These are phyloP conservation scores for Oligia fasciuncula DNA, from an alignment of 2,888 invertebrate genomes.

Conservation along the genomic window DNA sequence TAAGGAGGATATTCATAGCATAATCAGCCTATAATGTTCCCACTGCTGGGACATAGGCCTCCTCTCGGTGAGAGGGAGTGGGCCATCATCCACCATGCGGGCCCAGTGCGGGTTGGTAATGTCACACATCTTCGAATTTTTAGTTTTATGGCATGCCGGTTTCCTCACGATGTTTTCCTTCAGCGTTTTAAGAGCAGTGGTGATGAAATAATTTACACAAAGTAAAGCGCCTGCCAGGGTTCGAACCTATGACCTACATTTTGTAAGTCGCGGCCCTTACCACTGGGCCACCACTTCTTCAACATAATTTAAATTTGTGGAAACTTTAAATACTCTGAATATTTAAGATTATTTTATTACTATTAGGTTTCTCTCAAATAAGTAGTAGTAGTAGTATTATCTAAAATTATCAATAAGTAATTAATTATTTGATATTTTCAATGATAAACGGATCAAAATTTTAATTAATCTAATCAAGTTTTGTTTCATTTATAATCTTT, in stretches of 20 bases:
- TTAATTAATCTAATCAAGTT: constrained; percentile 25
- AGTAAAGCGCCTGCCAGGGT: neutral
- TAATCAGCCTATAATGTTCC: neutral
- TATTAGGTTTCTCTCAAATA: neutral
- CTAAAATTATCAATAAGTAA: constrained; percentile 29
- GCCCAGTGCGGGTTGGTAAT: too few relatives aligned
- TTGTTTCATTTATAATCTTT: neutral
- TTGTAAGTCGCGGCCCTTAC: neutral
- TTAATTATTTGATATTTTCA: constrained; percentile 39
- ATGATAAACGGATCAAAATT: constrained; percentile 25
- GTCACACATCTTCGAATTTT: too few relatives aligned
- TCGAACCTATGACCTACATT: neutral
- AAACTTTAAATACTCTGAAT: neutral
- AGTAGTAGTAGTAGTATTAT: neutral
- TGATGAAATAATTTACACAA: neutral
- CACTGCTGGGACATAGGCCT: too few relatives aligned
- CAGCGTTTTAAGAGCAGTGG: neutral
- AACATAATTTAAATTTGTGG: neutral
- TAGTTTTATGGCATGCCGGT: too few relatives aligned
- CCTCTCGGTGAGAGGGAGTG: too few relatives aligned
- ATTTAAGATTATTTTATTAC: constrained; percentile 11
- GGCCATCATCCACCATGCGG: too few relatives aligned
- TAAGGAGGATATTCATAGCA: too few relatives aligned
- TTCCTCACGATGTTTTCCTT: neutral
- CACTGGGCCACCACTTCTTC: neutral